phyloP scores from a whole-genome alignment of 2,888 invertebrate species.

The Ochropacha duplaris region DNA sequence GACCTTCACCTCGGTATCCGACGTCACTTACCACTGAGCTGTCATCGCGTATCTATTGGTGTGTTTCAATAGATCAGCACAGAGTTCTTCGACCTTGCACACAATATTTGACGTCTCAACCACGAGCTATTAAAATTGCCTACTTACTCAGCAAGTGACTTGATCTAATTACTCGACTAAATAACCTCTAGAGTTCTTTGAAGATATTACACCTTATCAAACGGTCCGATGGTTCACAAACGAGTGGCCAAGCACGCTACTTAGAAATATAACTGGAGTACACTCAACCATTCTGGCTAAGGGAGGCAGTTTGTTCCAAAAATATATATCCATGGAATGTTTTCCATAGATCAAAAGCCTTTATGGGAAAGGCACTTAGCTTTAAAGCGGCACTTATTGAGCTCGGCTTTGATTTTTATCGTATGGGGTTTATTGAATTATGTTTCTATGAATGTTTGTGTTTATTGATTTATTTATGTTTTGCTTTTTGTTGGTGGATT shows the following conservation, averaged over 20 bases:
- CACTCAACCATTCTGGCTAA: conserved; percentile 20
- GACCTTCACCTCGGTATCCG: no score
- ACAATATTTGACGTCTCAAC: no score
- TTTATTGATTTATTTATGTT: conserved; percentile 1
- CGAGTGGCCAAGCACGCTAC: conserved; percentile 26
- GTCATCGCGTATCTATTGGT: no score
- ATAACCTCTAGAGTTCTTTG: conserved; percentile 16
- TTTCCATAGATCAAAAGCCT: conserved; percentile 45
- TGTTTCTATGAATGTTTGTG: conserved; percentile 12
- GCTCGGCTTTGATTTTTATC: conserved; percentile 25
- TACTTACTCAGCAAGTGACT: background rate
- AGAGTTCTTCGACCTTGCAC: no score
- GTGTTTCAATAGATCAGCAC: no score
- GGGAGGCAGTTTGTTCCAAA: conserved; percentile 36
- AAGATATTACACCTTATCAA: conserved; percentile 13
- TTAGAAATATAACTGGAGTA: conserved; percentile 10
- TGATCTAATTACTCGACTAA: background rate
- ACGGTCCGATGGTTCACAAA: conserved; percentile 21
- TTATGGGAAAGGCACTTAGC: conserved; percentile 28
- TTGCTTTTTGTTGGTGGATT: background rate
- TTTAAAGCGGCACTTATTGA: conserved; percentile 22
- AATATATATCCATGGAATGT: conserved; percentile 28
- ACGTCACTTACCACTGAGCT: no score
- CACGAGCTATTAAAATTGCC: no score
- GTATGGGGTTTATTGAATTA: conserved; percentile 26